A percentile compares a stretch with the other conserved stretches of the same genome.
Evolutionary conservation across 2,888 invertebrate species (phyloP).

Genomic region (Schrankia costaestrigalis): DNA sequence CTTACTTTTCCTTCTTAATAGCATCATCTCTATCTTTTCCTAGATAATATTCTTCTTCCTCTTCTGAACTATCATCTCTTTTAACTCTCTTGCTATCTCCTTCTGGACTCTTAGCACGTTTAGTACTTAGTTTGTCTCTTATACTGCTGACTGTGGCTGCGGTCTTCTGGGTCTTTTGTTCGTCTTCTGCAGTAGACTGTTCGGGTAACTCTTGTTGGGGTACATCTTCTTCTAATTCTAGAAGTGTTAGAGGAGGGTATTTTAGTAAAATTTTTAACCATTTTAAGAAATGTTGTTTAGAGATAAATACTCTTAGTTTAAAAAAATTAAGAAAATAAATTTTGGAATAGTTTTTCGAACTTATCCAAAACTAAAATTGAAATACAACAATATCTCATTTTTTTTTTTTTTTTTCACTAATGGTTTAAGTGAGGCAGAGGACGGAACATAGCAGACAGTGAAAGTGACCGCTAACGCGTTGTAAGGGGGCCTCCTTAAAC

Average conservation of each 20-base stretch:
- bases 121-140: conserved; percentile 61
- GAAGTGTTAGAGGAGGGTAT: background rate
- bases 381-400: too few species aligned
- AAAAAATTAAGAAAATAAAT: too few species aligned
- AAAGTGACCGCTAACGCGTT: too few species aligned
- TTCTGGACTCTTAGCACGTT: conserved; percentile 42
- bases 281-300: too few species aligned
- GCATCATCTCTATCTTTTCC: conserved; percentile 83
- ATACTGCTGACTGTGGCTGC: conserved; percentile 58
- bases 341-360: too few species aligned
- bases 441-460: too few species aligned
- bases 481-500: too few species aligned
- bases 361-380: too few species aligned
- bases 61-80: conserved; percentile 46
- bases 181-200: conserved; percentile 36
- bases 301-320: too few species aligned
- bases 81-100: conserved; percentile 43
- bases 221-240: conserved; percentile 68
- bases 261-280: background rate
- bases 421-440: too few species aligned
- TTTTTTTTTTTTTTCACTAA: too few species aligned
- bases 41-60: conserved; percentile 75
- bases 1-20: conserved; percentile 81
- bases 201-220: conserved; percentile 29
- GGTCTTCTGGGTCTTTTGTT: conserved; percentile 52